These are phyloP conservation scores for Brachypodius melanocephalos DNA, from an alignment of 2,113 vertebrate genomes.

Conservation along the genomic window DNA sequence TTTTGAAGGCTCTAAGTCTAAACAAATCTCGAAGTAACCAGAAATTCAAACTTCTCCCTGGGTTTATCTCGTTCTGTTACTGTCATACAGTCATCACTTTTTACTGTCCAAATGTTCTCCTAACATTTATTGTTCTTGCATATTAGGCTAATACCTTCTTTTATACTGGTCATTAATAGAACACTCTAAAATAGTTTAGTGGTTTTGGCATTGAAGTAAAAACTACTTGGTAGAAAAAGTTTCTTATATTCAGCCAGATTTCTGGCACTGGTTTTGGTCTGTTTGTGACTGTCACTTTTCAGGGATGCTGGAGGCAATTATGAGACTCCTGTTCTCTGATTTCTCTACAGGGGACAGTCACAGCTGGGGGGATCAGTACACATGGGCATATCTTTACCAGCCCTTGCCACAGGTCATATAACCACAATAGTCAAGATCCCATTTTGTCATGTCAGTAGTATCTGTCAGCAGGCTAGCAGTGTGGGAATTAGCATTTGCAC, in stretches of 20 bases:
- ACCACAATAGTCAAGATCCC: background rate
- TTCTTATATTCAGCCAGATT: background rate
- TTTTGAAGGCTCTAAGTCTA: conserved; percentile 5
- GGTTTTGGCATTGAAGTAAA: background rate
- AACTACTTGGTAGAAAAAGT: background rate
- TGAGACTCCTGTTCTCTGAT: background rate
- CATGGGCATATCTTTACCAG: background rate
- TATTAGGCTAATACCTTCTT: background rate
- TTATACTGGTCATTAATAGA: background rate
- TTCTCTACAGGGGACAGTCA: background rate
- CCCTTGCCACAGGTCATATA: background rate
- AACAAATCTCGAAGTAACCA: background rate
- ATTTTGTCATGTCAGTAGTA: background rate
- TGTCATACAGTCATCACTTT: background rate
- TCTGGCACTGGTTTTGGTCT: background rate
- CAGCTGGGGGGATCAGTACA: background rate
- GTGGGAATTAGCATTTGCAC: conserved; percentile 25
- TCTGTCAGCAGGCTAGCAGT: background rate
- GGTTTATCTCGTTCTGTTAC: background rate
- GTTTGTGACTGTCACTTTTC: background rate
- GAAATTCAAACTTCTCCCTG: background rate
- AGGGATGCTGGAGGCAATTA: background rate
- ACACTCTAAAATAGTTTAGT: background rate
- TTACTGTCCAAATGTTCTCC: background rate
- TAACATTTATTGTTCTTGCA: background rate